Evolutionary conservation across 2,113 vertebrate species (phyloP).

Genomic region (Tylochromis polylepis): DNA sequence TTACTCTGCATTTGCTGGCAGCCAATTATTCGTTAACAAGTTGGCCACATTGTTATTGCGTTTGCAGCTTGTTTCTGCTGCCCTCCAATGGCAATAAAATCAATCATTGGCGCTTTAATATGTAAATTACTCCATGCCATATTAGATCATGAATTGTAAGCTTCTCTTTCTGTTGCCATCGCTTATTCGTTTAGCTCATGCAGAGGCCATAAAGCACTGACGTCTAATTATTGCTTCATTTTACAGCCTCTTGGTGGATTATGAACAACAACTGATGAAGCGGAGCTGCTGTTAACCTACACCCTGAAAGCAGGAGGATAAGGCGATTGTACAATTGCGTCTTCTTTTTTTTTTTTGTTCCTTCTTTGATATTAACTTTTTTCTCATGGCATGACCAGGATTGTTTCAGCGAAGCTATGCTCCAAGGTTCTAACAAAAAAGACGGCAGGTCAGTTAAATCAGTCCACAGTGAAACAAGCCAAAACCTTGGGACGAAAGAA

Average conservation of each 20-base stretch:
- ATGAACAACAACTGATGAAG: conserved; percentile 72
- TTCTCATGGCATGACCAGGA: conserved; percentile 31
- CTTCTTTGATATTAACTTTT: conserved; percentile 24
- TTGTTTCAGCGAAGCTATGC: conserved; percentile 11
- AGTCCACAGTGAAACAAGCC: not conserved
- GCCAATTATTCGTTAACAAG: not conserved
- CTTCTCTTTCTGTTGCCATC: not conserved
- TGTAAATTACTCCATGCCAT: not conserved
- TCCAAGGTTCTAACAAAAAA: not conserved
- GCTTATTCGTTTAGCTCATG: not conserved
- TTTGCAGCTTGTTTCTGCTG: not conserved
- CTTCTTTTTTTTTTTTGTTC: not conserved
- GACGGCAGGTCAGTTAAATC: not conserved
- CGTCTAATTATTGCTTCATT: not conserved
- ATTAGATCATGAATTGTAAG: not conserved
- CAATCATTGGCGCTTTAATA: not conserved
- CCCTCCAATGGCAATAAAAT: not conserved
- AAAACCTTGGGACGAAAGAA: not conserved
- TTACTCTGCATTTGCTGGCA: not conserved
- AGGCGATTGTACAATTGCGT: not conserved
- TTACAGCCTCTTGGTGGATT: conserved; percentile 70
- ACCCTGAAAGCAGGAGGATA: not conserved
- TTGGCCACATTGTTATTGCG: not conserved
- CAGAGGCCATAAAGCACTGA: not conserved
- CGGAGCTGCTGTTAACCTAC: not conserved